Percentiles rank a stretch among this genome's conserved stretches.
Conservation (phyloP, 2,888 invertebrate genomes). For the Eledona agricola region DNA sequence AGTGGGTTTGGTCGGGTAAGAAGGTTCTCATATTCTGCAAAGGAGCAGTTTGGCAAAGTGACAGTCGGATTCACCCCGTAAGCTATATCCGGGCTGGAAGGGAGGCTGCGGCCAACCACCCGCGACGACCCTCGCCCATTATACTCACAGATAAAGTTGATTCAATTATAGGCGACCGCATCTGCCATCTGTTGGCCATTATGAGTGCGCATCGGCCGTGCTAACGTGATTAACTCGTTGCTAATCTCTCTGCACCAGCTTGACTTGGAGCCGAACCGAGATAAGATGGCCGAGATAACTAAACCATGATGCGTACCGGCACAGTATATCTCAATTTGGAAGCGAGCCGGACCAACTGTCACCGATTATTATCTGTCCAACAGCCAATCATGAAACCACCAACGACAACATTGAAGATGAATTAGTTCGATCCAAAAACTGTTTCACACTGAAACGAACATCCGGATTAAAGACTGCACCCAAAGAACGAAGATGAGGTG, state of each 20-base stretch:
- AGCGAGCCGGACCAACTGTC: too few relatives aligned
- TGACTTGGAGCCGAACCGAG: slow-evolving; percentile 44
- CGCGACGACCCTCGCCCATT: slow-evolving; percentile 60
- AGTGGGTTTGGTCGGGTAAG: too few relatives aligned
- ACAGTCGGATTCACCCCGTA: slow-evolving; percentile 43
- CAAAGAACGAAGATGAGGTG: too few relatives aligned
- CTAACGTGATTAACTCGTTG: slow-evolving; percentile 61
- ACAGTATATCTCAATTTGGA: slow-evolving; percentile 19
- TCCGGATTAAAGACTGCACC: too few relatives aligned
- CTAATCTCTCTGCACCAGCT: slow-evolving; percentile 59
- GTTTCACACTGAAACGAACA: too few relatives aligned
- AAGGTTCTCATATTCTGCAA: too few relatives aligned
- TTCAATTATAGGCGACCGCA: slow-evolving; percentile 64
- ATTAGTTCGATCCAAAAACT: too few relatives aligned
- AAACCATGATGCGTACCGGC: slow-evolving; percentile 6
- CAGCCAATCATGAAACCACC: too few relatives aligned
- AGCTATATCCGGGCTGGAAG: slow-evolving; percentile 40
- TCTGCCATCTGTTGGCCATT: slow-evolving; percentile 64
- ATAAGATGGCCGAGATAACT: slow-evolving; percentile 42
- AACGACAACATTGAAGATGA: too few relatives aligned
- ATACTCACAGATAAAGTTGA: slow-evolving; percentile 64
- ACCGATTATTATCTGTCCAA: too few relatives aligned
- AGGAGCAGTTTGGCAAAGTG: slow-evolving; percentile 34
- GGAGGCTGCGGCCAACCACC: slow-evolving; percentile 54
- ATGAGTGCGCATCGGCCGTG: slow-evolving; percentile 60